Evolutionary conservation across 2,888 invertebrate species (phyloP).

Genomic region (Oasisia sp.): DNA sequence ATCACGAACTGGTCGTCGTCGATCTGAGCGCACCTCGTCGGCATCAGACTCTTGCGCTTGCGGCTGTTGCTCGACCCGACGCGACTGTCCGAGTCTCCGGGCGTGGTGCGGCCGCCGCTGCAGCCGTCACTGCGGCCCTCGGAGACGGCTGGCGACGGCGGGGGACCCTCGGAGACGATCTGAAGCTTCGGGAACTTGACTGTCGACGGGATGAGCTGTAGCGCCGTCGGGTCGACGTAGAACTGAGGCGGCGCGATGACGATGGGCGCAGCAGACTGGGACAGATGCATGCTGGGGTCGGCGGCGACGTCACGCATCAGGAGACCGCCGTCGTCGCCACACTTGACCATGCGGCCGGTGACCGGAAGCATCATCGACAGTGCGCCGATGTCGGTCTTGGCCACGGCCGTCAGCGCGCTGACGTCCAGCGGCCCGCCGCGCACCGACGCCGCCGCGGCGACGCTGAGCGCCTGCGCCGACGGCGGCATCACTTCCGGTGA

Average conservation of each 20-base stretch:
- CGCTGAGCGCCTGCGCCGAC: not conserved
- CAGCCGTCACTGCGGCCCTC: not conserved
- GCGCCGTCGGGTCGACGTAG: constrained; percentile 27
- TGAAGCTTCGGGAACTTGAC: constrained; percentile 53
- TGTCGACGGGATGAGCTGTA: constrained; percentile 46
- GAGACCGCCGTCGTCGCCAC: constrained; percentile 55
- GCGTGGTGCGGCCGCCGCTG: not conserved
- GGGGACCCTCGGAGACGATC: not conserved
- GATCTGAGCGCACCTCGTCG: constrained; percentile 55
- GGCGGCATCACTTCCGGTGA: constrained; percentile 3
- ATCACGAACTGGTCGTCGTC: constrained; percentile 45
- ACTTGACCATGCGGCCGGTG: constrained; percentile 24
- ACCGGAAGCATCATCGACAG: constrained; percentile 22
- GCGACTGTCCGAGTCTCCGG: constrained; percentile 14
- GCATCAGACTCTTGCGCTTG: constrained; percentile 56
- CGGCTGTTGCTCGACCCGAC: constrained; percentile 21
- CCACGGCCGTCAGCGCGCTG: not conserved
- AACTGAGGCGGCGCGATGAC: constrained; percentile 19
- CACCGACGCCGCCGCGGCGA: not conserved
- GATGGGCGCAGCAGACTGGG: too few species aligned
- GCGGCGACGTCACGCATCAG: constrained; percentile 76
- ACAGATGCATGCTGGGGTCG: not conserved
- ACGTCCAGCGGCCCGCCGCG: not conserved
- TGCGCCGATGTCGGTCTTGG: not conserved
- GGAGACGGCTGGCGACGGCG: not conserved